A percentile compares a stretch with the other conserved stretches of the same genome.
These are phyloP conservation scores for Baronia brevicornis DNA, from an alignment of 2,888 invertebrate species.

Conservation along the genomic window DNA sequence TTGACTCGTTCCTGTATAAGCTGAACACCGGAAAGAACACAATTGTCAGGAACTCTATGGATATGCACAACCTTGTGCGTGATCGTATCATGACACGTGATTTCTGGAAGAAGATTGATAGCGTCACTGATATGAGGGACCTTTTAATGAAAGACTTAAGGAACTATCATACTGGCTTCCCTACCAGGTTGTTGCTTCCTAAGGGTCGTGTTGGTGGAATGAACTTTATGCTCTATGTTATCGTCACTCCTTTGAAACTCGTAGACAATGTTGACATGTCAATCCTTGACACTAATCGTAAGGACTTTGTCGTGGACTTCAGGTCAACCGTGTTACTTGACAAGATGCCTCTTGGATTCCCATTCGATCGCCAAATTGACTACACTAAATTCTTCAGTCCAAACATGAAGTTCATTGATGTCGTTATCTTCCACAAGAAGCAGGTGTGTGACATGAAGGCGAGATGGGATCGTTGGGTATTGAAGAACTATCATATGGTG, in stretches of 20 bases:
- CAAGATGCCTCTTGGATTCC: conserved; percentile 81
- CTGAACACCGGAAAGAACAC: conserved; percentile 79
- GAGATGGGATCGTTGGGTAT: conserved; percentile 53
- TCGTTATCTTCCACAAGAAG: conserved; percentile 78
- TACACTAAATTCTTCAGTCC: conserved; percentile 77
- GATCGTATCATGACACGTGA: conserved; percentile 80
- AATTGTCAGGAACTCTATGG: conserved; percentile 77
- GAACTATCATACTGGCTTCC: conserved; percentile 79
- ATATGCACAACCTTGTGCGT: conserved; percentile 79
- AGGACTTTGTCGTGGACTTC: conserved; percentile 53
- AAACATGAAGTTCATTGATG: conserved; percentile 81
- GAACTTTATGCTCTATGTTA: conserved; percentile 78
- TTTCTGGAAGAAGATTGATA: conserved; percentile 77
- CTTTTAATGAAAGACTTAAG: conserved; percentile 46
- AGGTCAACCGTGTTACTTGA: conserved; percentile 70
- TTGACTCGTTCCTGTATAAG: conserved; percentile 78
- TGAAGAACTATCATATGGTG: conserved; percentile 47
- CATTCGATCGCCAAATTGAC: conserved; percentile 81
- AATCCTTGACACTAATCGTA: conserved; percentile 59
- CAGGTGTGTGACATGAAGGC: conserved; percentile 60
- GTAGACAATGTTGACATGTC: conserved; percentile 52
- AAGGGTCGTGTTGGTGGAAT: conserved; percentile 81
- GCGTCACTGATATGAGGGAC: conserved; percentile 60
- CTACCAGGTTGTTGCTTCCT: conserved; percentile 81
- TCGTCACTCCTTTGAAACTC: conserved; percentile 72